These are phyloP conservation scores for Gadopsis marmoratus DNA, from an alignment of 2,797 vertebrate species.

Conservation along the genomic window DNA sequence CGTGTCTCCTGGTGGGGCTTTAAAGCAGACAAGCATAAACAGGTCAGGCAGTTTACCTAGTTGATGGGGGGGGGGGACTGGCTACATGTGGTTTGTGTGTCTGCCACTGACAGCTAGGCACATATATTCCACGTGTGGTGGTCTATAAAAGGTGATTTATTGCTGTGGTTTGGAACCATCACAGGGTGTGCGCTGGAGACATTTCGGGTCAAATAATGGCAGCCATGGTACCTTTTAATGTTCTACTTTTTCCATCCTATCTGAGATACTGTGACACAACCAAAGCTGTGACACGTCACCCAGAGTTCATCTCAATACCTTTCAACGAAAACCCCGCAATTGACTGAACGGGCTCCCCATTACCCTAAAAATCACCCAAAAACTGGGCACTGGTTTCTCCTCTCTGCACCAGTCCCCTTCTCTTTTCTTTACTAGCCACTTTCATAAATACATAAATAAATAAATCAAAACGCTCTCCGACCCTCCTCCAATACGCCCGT, in stretches of 20 bases:
- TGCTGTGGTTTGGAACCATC: not conserved
- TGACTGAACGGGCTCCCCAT: not conserved
- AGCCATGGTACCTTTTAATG: not conserved
- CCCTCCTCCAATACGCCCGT: not conserved
- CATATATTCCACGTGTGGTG: not conserved
- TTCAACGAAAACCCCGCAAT: not conserved
- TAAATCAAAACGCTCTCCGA: not conserved
- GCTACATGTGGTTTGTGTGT: conserved; percentile 36
- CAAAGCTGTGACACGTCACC: not conserved
- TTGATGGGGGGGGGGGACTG: not conserved
- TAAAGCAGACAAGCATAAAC: conserved; percentile 51
- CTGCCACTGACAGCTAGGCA: conserved; percentile 3
- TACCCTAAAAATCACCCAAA: not conserved
- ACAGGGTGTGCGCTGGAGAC: not conserved
- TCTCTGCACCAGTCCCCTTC: not conserved
- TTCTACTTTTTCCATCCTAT: not conserved
- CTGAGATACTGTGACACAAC: not conserved
- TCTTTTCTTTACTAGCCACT: not conserved
- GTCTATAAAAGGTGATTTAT: conserved; percentile 34
- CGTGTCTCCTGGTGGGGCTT: conserved; percentile 30
- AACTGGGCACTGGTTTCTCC: not conserved
- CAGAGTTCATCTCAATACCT: not conserved
- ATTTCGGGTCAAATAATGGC: not conserved
- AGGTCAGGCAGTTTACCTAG: conserved; percentile 24
- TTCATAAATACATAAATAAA: not conserved